Base-by-base conservation (phyloP, 2,888 invertebrate species). In the Tolmerus cingulatus region DNA sequence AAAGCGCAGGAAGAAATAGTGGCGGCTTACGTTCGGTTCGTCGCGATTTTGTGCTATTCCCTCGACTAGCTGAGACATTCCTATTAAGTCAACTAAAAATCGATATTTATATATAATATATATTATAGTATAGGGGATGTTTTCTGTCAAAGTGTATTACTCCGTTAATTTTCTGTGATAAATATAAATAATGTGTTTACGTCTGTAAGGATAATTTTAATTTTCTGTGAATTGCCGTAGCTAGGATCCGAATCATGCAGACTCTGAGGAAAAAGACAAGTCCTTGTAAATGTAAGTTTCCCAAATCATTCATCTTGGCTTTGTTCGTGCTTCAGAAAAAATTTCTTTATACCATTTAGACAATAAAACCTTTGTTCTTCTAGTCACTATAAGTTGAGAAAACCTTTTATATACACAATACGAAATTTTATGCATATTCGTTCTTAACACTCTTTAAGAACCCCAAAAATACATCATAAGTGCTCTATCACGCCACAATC, bases 181-280 rank as follows among this genome's bases (percentile, higher is more conserved):
- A 76, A 43, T 85, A 74, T 27, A n/a, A 84, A 85, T 74, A 85
- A 85, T 85, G 74, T 74, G 74, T 85, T 74, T 46, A 46, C 43
- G 34, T 43, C 57, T 74, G 74, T 27, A 82, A 82, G 19, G 37
- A 81, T 51, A 51, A 51, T 34, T 76, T 30, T n/a, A 51, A 81
- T 14, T 55, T 30, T 55, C 51, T 23, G 81, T 43, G 55, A 51
- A 51, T 55, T 78, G 40, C 43, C 19, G 23, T 37, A 37, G 23
- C 57, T 34, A 27, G 57, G 37, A 23, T 37, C 14, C 40, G 43
- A 90, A 92, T 90, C 93, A 97, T 97, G 97, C 97, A 97, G 96
- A 97, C 97, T 92, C 94, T 97, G 93, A 95, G 97, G 93, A 97
- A 97, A 95, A 97, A 97, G 95, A 97, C 97, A 92, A 97, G 97